Conservation (phyloP, 2,797 vertebrate genomes). For the Betta splendens region DNA sequence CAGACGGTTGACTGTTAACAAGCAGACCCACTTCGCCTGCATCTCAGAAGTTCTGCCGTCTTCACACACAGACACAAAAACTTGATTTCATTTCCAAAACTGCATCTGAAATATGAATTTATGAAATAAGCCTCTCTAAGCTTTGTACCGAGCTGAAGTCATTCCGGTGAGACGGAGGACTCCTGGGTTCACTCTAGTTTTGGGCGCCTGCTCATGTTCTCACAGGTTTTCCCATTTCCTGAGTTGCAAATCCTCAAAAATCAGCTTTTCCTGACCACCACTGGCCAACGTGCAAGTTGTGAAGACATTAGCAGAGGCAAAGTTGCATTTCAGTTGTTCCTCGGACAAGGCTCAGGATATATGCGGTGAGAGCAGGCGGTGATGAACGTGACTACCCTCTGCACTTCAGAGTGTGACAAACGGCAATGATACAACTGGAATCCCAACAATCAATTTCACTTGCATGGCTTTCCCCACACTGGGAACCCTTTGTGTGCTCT, state of each 20-base stretch:
- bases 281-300: slow-evolving; percentile 43
- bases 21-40: slow-evolving; percentile 31
- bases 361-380: slow-evolving; percentile 15
- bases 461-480: slow-evolving; percentile 29
- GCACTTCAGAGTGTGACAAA: slow-evolving; percentile 23
- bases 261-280: slow-evolving; percentile 49
- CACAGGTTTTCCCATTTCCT: slow-evolving; percentile 57
- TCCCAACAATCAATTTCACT: slow-evolving; percentile 24
- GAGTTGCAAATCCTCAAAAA: slow-evolving; percentile 62
- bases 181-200: slow-evolving; percentile 47
- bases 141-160: slow-evolving; percentile 36
- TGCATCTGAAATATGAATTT: slow-evolving; percentile 43
- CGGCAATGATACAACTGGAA: slow-evolving; percentile 38
- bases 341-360: slow-evolving; percentile 21
- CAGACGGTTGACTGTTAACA: slow-evolving; percentile 22
- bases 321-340: slow-evolving; percentile 59
- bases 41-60: slow-evolving; percentile 29
- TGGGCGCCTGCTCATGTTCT: slow-evolving; percentile 54
- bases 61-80: slow-evolving; percentile 31
- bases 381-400: slow-evolving; percentile 1
- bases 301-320: slow-evolving; percentile 64
- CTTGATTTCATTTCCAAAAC: slow-evolving; percentile 32
- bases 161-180: slow-evolving; percentile 35
- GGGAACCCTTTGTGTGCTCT: slow-evolving; percentile 54
- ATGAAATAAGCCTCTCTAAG: slow-evolving; percentile 20